Percentiles rank a stretch among this genome's conserved stretches.
Evolutionary conservation across 1,140 invertebrate genomes (phyloP).

Genomic region (Leptinotarsa defecta): DNA sequence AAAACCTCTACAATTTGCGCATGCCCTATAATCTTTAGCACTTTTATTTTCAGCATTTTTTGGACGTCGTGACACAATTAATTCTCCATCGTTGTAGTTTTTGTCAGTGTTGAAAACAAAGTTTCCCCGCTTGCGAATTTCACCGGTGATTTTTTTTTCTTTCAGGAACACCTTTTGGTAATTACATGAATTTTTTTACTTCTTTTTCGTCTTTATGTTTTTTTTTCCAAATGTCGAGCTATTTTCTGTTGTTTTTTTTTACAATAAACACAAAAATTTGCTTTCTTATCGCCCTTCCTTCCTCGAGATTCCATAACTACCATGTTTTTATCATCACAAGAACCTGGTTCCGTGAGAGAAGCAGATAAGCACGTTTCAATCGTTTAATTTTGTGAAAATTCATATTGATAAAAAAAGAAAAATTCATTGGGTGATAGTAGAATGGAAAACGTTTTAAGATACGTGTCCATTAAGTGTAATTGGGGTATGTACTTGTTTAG

Average conservation of each 20-base stretch:
- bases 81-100: conserved; percentile 7
- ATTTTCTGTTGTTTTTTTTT: conserved; percentile 12
- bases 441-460: neutral
- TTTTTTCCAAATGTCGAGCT: conserved; percentile 20
- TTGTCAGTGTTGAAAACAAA: conserved; percentile 18
- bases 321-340: conserved; percentile 15
- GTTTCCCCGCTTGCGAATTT: conserved; percentile 16
- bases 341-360: conserved; percentile 14
- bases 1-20: conserved; percentile 20
- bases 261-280: conserved; percentile 26
- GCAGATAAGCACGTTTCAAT: neutral
- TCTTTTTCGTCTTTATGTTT: conserved; percentile 23
- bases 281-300: conserved; percentile 10
- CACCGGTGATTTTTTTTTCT: conserved; percentile 14
- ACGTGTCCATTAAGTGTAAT: neutral
- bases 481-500: neutral
- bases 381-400: conserved; percentile 11
- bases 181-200: conserved; percentile 20
- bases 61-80: conserved; percentile 8
- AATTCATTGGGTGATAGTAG: neutral
- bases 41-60: neutral
- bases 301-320: neutral
- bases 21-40: conserved; percentile 17
- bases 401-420: neutral
- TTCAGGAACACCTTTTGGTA: conserved; percentile 7